Conservation (phyloP, 2,888 invertebrate genomes). For the Lasioglossum marginatum region DNA sequence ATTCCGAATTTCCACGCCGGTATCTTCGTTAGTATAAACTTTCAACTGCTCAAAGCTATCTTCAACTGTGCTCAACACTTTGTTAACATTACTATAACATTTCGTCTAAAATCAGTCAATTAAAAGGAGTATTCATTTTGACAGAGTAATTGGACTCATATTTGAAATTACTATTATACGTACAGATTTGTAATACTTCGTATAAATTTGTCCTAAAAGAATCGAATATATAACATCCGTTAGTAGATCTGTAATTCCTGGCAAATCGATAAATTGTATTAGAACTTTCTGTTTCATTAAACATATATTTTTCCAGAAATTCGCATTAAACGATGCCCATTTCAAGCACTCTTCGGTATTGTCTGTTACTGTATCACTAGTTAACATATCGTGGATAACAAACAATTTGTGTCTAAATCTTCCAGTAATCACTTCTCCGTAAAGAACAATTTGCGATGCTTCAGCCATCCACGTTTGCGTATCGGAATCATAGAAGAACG, state of each 20-base stretch:
- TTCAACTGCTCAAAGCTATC: conserved; percentile 75
- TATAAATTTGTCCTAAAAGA: conserved; percentile 80
- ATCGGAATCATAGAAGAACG: conserved; percentile 74
- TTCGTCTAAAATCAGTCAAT: conserved; percentile 77
- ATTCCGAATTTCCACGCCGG: conserved; percentile 66
- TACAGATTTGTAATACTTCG: conserved; percentile 84
- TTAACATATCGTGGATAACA: conserved; percentile 69
- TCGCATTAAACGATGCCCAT: conserved; percentile 80
- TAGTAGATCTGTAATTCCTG: conserved; percentile 78
- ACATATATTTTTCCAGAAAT: conserved; percentile 73
- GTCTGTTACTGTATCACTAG: conserved; percentile 69
- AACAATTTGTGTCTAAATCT: conserved; percentile 73
- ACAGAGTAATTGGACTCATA: neutral
- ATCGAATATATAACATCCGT: conserved; percentile 81
- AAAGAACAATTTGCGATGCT: conserved; percentile 75
- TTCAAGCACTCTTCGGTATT: conserved; percentile 76
- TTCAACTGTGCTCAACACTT: conserved; percentile 73
- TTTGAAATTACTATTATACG: conserved; percentile 51
- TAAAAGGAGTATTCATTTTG: conserved; percentile 25
- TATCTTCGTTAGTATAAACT: conserved; percentile 69
- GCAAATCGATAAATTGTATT: conserved; percentile 62
- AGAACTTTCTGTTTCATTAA: conserved; percentile 29
- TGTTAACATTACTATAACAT: conserved; percentile 76
- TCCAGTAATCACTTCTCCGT: conserved; percentile 80
- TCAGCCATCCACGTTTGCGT: conserved; percentile 76